Conservation (phyloP, 2,113 vertebrate species). For the Balaenoptera acutorostrata region DNA sequence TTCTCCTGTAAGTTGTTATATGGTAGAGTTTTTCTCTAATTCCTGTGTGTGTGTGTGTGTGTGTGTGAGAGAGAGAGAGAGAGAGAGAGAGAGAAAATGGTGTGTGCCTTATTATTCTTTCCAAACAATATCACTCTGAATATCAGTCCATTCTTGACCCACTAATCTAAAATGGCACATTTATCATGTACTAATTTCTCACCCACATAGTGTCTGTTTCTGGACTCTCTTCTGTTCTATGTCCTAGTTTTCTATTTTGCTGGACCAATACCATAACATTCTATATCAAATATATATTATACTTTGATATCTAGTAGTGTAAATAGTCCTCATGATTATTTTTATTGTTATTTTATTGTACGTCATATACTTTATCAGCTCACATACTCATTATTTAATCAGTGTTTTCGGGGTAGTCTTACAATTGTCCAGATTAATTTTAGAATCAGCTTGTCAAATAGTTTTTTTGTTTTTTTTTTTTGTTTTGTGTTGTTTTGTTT, state of each 20-base stretch:
- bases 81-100: neutral
- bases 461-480: neutral
- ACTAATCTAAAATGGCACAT: neutral
- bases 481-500: too few relatives aligned
- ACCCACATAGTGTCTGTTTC: neutral
- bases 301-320: neutral
- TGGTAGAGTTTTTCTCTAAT: neutral
- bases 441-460: neutral
- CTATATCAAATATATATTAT: neutral
- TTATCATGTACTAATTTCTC: neutral
- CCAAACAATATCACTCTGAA: neutral
- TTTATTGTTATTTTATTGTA: neutral
- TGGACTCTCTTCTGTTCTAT: neutral
- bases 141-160: neutral
- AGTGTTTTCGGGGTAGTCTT: neutral
- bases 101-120: neutral
- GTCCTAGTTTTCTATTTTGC: neutral
- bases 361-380: neutral
- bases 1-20: neutral
- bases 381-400: neutral
- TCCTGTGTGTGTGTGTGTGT: neutral
- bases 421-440: slow-evolving; percentile 8
- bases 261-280: neutral
- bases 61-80: neutral
- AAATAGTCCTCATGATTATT: neutral